Evolutionary conservation across 2,113 vertebrate genomes (phyloP).

Genomic region (Boulengeromyrus knoepffleri): DNA sequence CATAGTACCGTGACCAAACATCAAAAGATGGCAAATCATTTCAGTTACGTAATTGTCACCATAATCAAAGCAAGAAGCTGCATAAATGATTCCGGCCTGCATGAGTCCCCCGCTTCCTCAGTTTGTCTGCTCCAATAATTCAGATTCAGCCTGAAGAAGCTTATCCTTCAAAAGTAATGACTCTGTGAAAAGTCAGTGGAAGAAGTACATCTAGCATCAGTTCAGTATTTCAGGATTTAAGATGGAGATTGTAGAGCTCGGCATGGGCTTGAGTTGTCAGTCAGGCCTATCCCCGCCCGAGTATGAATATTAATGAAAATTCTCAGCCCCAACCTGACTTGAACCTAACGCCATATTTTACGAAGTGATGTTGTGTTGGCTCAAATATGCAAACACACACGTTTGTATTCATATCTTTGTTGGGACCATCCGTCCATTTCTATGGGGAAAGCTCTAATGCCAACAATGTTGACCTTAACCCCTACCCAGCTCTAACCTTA

Average conservation of each 20-base stretch:
- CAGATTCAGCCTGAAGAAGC: not conserved
- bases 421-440: too few relatives aligned
- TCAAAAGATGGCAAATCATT: slow-evolving; percentile 18
- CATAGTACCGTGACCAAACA: not conserved
- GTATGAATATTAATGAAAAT: not conserved
- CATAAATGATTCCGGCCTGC: not conserved
- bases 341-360: not conserved
- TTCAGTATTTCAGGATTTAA: not conserved
- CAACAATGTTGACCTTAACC: too few relatives aligned
- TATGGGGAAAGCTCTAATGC: too few relatives aligned
- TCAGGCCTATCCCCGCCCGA: not conserved
- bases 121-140: not conserved
- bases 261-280: not conserved
- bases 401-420: too few relatives aligned
- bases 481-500: too few relatives aligned
- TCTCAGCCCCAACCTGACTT: not conserved
- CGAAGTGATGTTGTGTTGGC: not conserved
- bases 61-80: slow-evolving; percentile 14
- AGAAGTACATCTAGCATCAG: not conserved
- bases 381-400: not conserved
- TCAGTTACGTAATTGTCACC: slow-evolving; percentile 11
- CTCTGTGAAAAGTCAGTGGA: not conserved
- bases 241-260: not conserved
- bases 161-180: slow-evolving; percentile 6
- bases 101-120: not conserved